Evolutionary conservation across 2,797 vertebrate species (phyloP).

Genomic region (Crocodylus rhombifer): DNA sequence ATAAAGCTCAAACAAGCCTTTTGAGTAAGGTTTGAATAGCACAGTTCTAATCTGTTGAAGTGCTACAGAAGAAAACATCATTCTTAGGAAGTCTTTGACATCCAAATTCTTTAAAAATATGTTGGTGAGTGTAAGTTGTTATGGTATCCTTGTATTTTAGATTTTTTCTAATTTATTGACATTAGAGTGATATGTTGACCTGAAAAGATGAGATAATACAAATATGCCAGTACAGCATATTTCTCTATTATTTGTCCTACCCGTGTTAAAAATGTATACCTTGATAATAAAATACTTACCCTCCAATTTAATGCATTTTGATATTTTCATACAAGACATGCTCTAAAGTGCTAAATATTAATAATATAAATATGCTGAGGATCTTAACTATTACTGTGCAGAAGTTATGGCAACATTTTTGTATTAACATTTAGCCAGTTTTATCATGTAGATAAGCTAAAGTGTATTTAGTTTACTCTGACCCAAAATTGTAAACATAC

Average conservation of each 20-base stretch:
- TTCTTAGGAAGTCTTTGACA: not conserved
- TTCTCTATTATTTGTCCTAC: not conserved
- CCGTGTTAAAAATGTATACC: not conserved
- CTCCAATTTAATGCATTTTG: not conserved
- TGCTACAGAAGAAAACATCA: not conserved
- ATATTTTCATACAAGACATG: not conserved
- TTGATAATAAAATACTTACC: not conserved
- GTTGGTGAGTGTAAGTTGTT: not conserved
- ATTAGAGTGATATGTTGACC: not conserved
- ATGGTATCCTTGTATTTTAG: not conserved
- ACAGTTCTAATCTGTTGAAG: not conserved
- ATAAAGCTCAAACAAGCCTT: not conserved
- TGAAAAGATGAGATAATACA: not conserved
- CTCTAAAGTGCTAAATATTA: not conserved
- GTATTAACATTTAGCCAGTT: not conserved
- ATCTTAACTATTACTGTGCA: not conserved
- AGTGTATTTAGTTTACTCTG: not conserved
- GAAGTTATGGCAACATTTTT: not conserved
- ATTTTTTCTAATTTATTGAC: not conserved
- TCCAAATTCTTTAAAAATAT: conserved; percentile 3
- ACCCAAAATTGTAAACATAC: not conserved
- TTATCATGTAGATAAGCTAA: not conserved
- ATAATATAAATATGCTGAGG: not conserved
- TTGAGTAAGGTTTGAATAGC: not conserved
- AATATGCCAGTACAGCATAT: not conserved